phyloP scores from a whole-genome alignment of 2,113 vertebrate species.

The Microtus richardsoni region DNA sequence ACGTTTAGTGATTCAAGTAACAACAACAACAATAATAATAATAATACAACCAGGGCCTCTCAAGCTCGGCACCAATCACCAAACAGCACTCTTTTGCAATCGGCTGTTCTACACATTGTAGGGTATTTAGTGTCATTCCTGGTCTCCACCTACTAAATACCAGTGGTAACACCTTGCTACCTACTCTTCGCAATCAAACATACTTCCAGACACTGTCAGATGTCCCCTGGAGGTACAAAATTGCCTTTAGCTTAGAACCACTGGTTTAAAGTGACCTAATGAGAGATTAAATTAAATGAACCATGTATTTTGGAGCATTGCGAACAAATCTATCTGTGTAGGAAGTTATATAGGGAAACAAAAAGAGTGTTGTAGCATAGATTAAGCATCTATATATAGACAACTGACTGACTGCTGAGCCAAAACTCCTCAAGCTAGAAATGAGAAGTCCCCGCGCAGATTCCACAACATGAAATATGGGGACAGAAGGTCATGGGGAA shows the following conservation, averaged over 20 bases:
- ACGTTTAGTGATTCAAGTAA: background rate
- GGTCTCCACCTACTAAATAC: background rate
- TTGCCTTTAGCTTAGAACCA: conserved; percentile 16
- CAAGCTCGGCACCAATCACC: background rate
- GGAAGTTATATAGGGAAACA: background rate
- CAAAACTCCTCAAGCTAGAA: background rate
- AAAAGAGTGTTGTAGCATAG: background rate
- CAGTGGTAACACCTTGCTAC: background rate
- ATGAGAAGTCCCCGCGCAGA: background rate
- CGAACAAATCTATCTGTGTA: conserved; percentile 46
- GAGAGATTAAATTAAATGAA: conserved; percentile 59
- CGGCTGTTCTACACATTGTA: background rate
- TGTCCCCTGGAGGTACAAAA: background rate
- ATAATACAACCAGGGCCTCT: background rate
- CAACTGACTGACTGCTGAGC: background rate
- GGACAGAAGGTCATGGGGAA: background rate
- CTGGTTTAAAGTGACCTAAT: conserved; percentile 56
- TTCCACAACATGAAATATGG: background rate
- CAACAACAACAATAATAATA: background rate
- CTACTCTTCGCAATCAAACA: background rate
- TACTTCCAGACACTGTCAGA: background rate
- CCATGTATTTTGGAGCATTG: conserved; percentile 8
- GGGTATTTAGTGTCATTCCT: background rate
- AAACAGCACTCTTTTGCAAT: no score
- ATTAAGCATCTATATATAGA: conserved; percentile 13